Evolutionary conservation across 1,140 invertebrate genomes (phyloP), one percentile per base, ranked within the genome.

Genomic region (Saccostrea echinata): DNA sequence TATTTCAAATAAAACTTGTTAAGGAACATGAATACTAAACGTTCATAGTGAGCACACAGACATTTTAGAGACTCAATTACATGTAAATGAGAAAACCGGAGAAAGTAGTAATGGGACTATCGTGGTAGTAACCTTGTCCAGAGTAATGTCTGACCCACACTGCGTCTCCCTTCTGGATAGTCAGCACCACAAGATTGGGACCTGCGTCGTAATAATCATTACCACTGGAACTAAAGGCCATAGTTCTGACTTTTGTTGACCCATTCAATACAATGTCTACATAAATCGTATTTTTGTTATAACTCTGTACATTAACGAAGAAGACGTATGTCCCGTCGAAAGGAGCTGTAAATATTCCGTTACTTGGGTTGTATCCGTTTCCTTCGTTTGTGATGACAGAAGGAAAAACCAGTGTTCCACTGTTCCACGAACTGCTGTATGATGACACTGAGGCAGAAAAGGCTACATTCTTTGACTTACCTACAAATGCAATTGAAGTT

Each of bases 1-100:
- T 9, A 43, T 43, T 43, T 43, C 9, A 4, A 43, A 43, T 43
- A 4, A 43, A 43, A 43, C 43, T 43, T 43, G 43, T 43, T 8
- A 43, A 43, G 43, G 43, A 43, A 43, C 43, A 43, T 1, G 4
- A 4, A 43, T 43, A 8, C 6, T 1, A 4, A 43, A 43, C 9
- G 43, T 6, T 9, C 4, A 43, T 43, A 43, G 43, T 9, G 9
- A 8, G 43, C 43, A 43, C 9, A 21, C 0, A 13, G 55, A 57
- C 9, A 9, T 3, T 57, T 57, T 57, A 6, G 6, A 8, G 18
- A 61, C 21, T 61, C 18, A 57, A 16, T 1, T 57, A 57, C 13
- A 61, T 61, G 55, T 61, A 18, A 21, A 61, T 61, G 55, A 61
- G 55, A 30, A 71, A 71, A 27, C 68, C 68, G 24, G 68, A 71